A percentile compares a stretch with the other conserved stretches of the same genome.
Conservation (phyloP, 2,113 vertebrate species). For the Albula goreensis region DNA sequence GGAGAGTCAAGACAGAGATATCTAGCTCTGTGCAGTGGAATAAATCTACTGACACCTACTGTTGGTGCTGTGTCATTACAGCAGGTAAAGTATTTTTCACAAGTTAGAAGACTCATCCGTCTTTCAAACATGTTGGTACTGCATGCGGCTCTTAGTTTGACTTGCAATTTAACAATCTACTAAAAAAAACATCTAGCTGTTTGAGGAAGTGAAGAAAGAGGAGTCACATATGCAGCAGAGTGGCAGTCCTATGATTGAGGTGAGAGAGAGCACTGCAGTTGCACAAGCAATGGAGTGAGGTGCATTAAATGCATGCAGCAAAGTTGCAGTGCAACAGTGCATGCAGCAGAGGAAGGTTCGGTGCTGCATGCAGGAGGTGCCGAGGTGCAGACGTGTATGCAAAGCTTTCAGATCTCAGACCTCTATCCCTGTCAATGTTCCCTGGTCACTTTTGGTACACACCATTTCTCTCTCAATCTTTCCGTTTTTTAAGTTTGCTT, state of each 20-base stretch:
- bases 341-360: neutral
- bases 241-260: too few relatives aligned
- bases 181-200: neutral
- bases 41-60: conserved; percentile 69
- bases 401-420: neutral
- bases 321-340: neutral
- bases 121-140: conserved; percentile 9
- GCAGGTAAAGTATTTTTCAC: conserved; percentile 33
- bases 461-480: neutral
- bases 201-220: conserved; percentile 39
- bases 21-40: neutral
- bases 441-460: neutral
- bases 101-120: conserved; percentile 31
- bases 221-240: neutral
- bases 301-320: neutral
- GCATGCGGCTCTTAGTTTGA: too few relatives aligned
- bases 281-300: neutral
- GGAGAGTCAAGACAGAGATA: neutral
- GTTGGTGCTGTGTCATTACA: conserved; percentile 47
- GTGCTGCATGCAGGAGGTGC: neutral
- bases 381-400: neutral
- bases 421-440: neutral
- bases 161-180: too few relatives aligned
- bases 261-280: neutral
- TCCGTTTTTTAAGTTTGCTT: too few relatives aligned